Evolutionary conservation across 2,888 invertebrate genomes (phyloP), one percentile per base, ranked within the genome.

Genomic region (Hypsopygia costalis): DNA sequence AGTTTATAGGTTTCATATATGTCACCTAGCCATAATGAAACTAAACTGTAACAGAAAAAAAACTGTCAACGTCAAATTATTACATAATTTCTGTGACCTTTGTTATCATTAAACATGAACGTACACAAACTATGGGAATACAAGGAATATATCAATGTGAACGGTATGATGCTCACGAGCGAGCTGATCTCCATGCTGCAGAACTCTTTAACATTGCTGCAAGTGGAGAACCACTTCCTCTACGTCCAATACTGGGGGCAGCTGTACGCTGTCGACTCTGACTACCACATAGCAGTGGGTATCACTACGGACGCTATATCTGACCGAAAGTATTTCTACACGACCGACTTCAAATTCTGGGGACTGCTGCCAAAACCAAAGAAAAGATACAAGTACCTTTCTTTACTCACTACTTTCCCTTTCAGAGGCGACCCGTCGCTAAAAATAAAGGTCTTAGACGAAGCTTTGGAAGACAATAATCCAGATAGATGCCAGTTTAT

Each of bases 231-330:
- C 76, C 95, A 96, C 70, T 96, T 97, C 72, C 79, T 90, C 9
- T 91, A 92, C 66, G 91, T 95, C 38, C 96, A 93, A 65, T 95
- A 97, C 64, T 97, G 97, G 96, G 97, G 97, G 0, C 93, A 93
- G 66, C 93, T 97, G 37, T 91, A 92, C 51, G 97, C 95, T 1
- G 81, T 91, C 0, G 92, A 92, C 50, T 90, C 90, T 10, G 96
- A 97, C 75, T 97, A 97, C 71, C 95, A 93, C 65, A 91, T 97
- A 46, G 94, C 95, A 1, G 95, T 93, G 61, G 97, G 97, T 8
- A 93, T 93, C 51, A 93, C 92, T 49, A 91, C 90, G 47, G 95
- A 97, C 70, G 94, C 93, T 37, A 71, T 97, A 30, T 72, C 81
- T 11, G 93, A 93, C 41, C 91, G 92, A 61, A 92, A 92, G 50